Evolutionary conservation across 2,113 vertebrate species (phyloP).

Genomic region (Cephalopterus ornatus): DNA sequence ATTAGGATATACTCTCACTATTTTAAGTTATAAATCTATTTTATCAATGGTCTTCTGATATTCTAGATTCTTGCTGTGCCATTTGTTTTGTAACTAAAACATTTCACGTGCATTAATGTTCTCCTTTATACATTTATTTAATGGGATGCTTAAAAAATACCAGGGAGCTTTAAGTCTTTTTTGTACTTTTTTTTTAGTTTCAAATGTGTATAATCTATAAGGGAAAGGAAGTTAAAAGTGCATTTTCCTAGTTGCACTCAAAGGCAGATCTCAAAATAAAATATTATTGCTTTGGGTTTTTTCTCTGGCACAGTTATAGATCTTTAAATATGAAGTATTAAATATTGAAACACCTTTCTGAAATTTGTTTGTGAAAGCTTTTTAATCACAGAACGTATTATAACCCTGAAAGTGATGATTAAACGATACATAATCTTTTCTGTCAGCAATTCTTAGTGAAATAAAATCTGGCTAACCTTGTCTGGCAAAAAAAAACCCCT

Average conservation of each 20-base stretch:
- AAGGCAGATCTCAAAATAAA: not conserved
- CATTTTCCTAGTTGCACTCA: not conserved
- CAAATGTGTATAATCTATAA: not conserved
- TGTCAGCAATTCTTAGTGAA: not conserved
- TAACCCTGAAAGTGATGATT: not conserved
- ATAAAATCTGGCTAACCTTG: not conserved
- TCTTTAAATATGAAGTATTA: not conserved
- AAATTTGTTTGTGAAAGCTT: not conserved
- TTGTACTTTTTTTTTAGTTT: not conserved
- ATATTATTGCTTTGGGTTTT: not conserved
- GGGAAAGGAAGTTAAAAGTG: not conserved
- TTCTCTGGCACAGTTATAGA: not conserved
- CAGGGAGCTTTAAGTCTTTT: not conserved
- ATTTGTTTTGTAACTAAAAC: not conserved
- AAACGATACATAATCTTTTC: not conserved
- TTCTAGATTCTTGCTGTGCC: not conserved
- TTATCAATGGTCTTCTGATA: not conserved
- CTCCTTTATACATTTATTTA: not conserved
- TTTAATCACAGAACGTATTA: not conserved
- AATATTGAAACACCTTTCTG: not conserved
- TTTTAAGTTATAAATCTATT: not conserved
- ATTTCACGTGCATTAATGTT: not conserved
- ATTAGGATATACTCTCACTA: not conserved
- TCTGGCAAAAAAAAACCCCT: not conserved
- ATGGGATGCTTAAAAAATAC: not conserved